phyloP scores from a whole-genome alignment of 2,113 vertebrate genomes.

The Pseudorectes ferrugineus region DNA sequence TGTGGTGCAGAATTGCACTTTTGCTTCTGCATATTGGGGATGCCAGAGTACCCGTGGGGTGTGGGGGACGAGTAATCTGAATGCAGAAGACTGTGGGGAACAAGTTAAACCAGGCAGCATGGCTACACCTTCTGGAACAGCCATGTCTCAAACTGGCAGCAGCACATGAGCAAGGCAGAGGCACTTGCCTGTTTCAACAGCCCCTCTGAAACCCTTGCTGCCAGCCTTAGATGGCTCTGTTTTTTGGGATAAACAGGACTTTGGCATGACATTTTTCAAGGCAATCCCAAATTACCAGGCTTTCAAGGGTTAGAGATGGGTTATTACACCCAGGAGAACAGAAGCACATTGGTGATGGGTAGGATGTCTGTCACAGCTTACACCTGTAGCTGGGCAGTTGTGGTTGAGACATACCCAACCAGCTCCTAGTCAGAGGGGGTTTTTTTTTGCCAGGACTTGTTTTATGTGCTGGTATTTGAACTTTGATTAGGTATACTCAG shows the following conservation, averaged over 20 bases:
- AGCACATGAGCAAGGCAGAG: not conserved
- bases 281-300: not conserved
- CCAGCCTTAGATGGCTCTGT: not conserved
- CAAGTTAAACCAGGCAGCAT: fast-evolving
- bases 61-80: fast-evolving
- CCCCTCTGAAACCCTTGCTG: fast-evolving
- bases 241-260: not conserved
- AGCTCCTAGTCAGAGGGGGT: fast-evolving
- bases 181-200: not conserved
- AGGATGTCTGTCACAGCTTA: not conserved
- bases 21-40: not conserved
- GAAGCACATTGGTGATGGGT: not conserved
- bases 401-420: not conserved
- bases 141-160: not conserved
- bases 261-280: not conserved
- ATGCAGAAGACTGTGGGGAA: not conserved
- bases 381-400: not conserved
- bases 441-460: not conserved
- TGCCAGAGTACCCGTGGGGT: not conserved
- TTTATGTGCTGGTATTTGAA: not conserved
- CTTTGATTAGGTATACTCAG: not conserved
- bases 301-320: not conserved
- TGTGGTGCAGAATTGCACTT: not conserved
- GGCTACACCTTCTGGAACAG: not conserved
- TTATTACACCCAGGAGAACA: not conserved